These are phyloP conservation scores for Machimus rusticus DNA, from an alignment of 2,888 invertebrate genomes.

Conservation along the genomic window DNA sequence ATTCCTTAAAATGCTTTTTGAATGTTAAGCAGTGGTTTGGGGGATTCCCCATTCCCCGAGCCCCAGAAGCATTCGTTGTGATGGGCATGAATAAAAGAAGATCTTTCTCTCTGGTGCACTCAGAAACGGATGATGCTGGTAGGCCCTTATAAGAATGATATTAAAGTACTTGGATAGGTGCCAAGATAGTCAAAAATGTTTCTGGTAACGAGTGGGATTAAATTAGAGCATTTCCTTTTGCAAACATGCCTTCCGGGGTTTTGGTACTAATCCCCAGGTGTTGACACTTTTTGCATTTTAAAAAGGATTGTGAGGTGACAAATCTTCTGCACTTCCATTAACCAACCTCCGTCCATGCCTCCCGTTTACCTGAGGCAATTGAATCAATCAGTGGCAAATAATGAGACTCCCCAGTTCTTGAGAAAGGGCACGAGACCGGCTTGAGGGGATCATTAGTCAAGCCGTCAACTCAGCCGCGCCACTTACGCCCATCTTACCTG, in stretches of 20 bases:
- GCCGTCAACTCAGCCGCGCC: background rate
- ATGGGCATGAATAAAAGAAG: background rate
- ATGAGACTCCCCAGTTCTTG: background rate
- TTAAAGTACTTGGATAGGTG: background rate
- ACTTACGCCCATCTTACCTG: background rate
- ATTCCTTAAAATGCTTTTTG: background rate
- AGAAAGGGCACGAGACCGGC: background rate
- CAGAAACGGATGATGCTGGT: background rate
- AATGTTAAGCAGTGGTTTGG: background rate
- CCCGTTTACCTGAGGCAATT: background rate
- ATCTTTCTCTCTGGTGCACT: background rate
- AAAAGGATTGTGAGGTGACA: background rate
- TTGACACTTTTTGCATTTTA: background rate
- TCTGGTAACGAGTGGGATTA: background rate
- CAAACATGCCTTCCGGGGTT: background rate
- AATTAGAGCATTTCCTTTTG: background rate
- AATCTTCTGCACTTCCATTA: background rate
- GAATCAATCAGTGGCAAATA: background rate
- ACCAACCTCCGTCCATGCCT: background rate
- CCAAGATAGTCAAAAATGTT: background rate
- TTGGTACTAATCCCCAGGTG: background rate
- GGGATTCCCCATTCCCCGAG: background rate
- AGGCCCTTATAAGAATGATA: background rate
- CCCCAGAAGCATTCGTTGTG: background rate
- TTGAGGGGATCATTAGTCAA: conserved; percentile 17